Percentiles rank a stretch among this genome's conserved stretches.
Evolutionary conservation across 53 echinoderm and acorn worm species (phyloP).

Genomic region (Actinopyga echinites): DNA sequence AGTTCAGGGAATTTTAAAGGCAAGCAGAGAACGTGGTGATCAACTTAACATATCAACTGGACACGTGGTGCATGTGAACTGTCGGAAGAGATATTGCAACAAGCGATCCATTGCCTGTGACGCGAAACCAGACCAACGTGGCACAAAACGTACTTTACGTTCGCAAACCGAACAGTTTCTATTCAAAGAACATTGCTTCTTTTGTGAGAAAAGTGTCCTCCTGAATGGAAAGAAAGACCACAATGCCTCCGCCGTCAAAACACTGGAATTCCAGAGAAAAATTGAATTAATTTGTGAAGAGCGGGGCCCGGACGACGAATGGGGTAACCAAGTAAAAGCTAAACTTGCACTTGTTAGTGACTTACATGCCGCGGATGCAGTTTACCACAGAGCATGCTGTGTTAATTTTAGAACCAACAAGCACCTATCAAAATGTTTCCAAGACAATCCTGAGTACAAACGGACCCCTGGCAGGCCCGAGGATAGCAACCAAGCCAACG

Average conservation of each 20-base stretch:
- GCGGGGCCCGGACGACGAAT: background rate
- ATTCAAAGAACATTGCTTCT: too few relatives aligned
- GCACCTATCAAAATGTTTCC: background rate
- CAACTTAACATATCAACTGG: too few relatives aligned
- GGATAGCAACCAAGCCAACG: background rate
- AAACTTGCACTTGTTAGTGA: background rate
- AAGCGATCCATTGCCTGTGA: too few relatives aligned
- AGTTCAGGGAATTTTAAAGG: too few relatives aligned
- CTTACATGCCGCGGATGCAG: background rate
- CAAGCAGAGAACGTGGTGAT: too few relatives aligned
- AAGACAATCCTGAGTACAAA: background rate
- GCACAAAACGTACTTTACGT: too few relatives aligned
- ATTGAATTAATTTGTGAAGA: background rate
- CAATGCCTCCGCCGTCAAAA: background rate
- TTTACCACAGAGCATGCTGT: background rate
- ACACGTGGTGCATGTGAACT: too few relatives aligned
- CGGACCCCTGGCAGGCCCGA: background rate
- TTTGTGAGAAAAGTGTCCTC: too few relatives aligned
- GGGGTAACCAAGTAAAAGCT: background rate
- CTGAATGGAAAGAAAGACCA: background rate
- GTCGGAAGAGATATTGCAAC: too few relatives aligned
- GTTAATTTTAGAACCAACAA: background rate
- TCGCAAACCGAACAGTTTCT: too few relatives aligned
- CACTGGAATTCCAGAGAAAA: background rate
- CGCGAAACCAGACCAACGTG: too few relatives aligned